phyloP scores from a whole-genome alignment of 2,113 vertebrate genomes.

The Gallinago jamesoni region DNA sequence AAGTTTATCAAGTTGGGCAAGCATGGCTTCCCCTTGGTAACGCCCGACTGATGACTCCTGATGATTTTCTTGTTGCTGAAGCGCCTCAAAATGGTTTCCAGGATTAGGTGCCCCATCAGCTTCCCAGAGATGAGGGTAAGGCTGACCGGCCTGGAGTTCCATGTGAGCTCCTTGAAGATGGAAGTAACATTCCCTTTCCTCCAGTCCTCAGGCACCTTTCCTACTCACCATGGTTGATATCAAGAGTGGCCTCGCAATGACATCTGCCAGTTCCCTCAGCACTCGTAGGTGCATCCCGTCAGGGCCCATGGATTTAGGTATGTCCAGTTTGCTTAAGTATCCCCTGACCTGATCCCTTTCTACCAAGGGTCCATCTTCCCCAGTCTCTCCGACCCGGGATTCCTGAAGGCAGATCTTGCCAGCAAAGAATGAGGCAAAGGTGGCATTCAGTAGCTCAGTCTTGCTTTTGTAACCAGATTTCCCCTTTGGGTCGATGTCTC shows the following conservation, averaged over 20 bases:
- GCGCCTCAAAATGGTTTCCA: background rate
- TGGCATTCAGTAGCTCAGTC: background rate
- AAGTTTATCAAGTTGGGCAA: background rate
- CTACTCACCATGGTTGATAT: background rate
- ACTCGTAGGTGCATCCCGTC: accelerated
- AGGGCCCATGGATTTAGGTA: background rate
- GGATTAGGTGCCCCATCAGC: no score
- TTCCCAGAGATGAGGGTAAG: background rate
- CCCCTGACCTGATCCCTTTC: background rate
- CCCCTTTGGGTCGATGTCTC: background rate
- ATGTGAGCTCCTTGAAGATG: background rate
- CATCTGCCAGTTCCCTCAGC: background rate
- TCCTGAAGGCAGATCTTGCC: background rate
- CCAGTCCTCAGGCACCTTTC: background rate
- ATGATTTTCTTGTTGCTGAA: background rate
- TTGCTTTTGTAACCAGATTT: background rate
- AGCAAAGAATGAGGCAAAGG: background rate
- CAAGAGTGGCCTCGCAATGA: background rate
- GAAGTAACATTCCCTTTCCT: background rate
- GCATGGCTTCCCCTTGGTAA: background rate
- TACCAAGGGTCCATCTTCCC: background rate
- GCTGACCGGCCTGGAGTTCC: background rate
- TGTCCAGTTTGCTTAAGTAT: background rate
- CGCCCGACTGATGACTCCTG: accelerated
- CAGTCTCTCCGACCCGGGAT: background rate